phyloP scores from a whole-genome alignment of 1,140 invertebrate genomes.

The Parapsyche elsis region DNA sequence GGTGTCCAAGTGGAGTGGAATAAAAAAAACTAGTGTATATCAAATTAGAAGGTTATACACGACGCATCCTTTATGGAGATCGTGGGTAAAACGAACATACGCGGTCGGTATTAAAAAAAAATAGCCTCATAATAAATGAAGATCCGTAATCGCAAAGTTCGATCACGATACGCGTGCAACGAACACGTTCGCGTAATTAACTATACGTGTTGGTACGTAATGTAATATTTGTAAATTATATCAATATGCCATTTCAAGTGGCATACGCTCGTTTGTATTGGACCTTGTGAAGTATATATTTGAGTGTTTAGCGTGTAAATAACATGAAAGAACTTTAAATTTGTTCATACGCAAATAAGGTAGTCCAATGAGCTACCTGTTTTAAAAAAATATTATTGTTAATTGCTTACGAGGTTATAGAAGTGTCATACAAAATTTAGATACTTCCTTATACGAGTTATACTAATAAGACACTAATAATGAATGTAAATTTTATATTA shows the following conservation, averaged over 20 bases:
- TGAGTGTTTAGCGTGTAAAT: too few relatives aligned
- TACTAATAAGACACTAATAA: too few relatives aligned
- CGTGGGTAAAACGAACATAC: conserved; percentile 13
- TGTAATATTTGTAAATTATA: not conserved
- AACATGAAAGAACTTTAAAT: too few relatives aligned
- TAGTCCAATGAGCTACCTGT: too few relatives aligned
- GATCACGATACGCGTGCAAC: conserved; percentile 10
- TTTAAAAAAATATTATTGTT: not conserved
- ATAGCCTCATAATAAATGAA: conserved; percentile 20
- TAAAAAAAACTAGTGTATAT: not conserved
- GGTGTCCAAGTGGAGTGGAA: not conserved
- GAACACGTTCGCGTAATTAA: not conserved
- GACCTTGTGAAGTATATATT: too few relatives aligned
- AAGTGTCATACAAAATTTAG: not conserved
- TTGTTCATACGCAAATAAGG: too few relatives aligned
- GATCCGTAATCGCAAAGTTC: conserved; percentile 9
- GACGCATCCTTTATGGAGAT: conserved; percentile 17
- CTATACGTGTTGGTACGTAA: not conserved
- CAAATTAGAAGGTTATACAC: conserved; percentile 8
- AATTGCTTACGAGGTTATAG: not conserved
- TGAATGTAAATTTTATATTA: too few relatives aligned
- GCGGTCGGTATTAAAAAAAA: not conserved
- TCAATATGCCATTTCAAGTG: not conserved
- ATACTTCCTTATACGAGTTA: too few relatives aligned
- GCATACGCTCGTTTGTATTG: not conserved